Percentiles rank a stretch among this genome's conserved stretches.
These are phyloP conservation scores for Macrosiphum euphorbiae DNA, from an alignment of 2,888 invertebrate genomes.

Conservation along the genomic window DNA sequence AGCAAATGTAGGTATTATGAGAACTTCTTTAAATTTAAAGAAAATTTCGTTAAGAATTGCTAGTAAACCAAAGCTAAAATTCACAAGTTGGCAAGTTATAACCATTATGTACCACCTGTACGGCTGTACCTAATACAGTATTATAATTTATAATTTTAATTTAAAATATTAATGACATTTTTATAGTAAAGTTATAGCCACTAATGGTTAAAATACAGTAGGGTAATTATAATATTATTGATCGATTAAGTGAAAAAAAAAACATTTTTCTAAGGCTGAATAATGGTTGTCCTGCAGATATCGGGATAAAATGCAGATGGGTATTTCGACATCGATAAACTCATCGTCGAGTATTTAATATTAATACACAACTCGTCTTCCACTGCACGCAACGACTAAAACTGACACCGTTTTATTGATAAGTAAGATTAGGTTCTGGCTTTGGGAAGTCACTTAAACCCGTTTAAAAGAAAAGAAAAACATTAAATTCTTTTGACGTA, in stretches of 20 bases:
- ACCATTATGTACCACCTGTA: too few species aligned
- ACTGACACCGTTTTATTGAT: neutral
- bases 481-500: slow-evolving; percentile 9
- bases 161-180: neutral
- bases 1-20: neutral
- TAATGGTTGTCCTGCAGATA: neutral
- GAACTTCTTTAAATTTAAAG: neutral
- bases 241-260: neutral
- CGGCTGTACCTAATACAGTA: neutral
- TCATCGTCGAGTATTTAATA: neutral
- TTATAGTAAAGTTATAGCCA: neutral
- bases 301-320: neutral
- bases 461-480: neutral
- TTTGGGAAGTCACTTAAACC: neutral
- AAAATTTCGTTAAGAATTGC: neutral
- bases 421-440: neutral
- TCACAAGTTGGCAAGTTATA: neutral
- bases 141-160: neutral
- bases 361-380: neutral
- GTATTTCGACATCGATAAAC: neutral
- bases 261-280: neutral
- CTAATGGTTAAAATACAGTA: neutral
- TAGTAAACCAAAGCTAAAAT: neutral
- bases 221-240: neutral
- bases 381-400: neutral